A percentile compares a stretch with the other conserved stretches of the same genome.
Conservation (phyloP, 2,113 vertebrate species). For the Herpailurus yagouaroundi region DNA sequence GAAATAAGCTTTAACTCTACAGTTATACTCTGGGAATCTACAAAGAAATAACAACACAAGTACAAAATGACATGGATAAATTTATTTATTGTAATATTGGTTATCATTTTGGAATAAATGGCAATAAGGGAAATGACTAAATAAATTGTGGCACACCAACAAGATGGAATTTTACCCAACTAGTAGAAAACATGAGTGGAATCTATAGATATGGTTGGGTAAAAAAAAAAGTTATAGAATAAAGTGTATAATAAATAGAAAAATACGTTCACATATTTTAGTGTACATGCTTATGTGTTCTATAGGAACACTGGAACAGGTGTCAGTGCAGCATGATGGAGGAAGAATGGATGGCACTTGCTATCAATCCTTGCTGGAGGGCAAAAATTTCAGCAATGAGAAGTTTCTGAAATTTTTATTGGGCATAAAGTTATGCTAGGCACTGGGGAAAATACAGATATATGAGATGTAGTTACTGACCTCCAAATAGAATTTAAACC, state of each 20-base stretch:
- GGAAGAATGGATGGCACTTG: neutral
- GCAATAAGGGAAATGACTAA: neutral
- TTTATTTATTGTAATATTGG: neutral
- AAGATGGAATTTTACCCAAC: neutral
- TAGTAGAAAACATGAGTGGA: neutral
- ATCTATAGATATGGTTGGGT: neutral
- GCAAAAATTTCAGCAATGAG: neutral
- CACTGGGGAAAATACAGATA: neutral
- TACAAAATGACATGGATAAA: neutral
- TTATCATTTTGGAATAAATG: neutral
- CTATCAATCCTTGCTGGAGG: neutral
- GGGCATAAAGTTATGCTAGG: neutral
- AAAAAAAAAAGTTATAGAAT: neutral
- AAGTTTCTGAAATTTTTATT: neutral
- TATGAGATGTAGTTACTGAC: neutral
- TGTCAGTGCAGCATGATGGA: neutral
- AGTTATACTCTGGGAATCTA: neutral
- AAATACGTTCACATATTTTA: neutral
- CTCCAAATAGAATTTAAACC: neutral
- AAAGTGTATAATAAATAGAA: neutral
- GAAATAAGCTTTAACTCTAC: neutral
- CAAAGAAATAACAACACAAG: neutral
- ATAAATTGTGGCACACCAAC: neutral
- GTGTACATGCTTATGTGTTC: neutral
- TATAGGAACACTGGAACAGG: neutral